These are phyloP conservation scores for Crypturellus tataupa DNA, from an alignment of 2,797 vertebrate genomes.

Conservation along the genomic window DNA sequence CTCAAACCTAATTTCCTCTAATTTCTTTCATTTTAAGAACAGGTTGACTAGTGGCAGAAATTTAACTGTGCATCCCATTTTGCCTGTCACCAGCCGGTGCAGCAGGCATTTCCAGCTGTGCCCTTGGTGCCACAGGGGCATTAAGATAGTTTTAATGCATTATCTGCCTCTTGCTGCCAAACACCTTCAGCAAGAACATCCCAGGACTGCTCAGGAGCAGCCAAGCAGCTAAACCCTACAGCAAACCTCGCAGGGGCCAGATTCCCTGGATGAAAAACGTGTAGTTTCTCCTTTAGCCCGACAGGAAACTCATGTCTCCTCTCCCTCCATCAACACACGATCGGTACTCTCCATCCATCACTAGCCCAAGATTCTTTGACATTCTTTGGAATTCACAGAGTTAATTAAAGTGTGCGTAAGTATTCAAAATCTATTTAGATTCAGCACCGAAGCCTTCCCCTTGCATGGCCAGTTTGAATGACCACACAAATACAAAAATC, in stretches of 20 bases:
- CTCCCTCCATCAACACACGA: not conserved
- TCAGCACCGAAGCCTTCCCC: conserved; percentile 21
- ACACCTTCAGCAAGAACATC: not conserved
- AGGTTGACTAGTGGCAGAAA: not conserved
- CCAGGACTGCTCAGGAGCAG: not conserved
- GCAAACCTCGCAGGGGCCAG: not conserved
- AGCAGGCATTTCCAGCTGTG: not conserved
- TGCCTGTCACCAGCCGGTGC: not conserved
- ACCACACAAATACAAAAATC: conserved; percentile 46
- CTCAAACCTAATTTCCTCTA: fast-evolving
- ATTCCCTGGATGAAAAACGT: not conserved
- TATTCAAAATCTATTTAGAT: conserved; percentile 69
- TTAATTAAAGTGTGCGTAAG: conserved; percentile 63
- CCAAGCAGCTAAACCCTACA: not conserved
- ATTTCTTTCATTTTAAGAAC: not conserved
- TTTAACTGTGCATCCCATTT: not conserved
- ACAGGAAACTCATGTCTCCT: not conserved
- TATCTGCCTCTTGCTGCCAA: not conserved
- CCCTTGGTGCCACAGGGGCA: not conserved
- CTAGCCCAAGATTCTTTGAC: conserved; percentile 15
- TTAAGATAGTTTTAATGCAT: not conserved
- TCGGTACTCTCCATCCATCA: not conserved
- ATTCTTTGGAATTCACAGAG: conserved; percentile 61
- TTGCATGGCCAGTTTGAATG: not conserved
- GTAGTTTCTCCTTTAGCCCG: not conserved